Evolutionary conservation across 2,113 vertebrate species (phyloP).

Genomic region (Calidris pygmaea): DNA sequence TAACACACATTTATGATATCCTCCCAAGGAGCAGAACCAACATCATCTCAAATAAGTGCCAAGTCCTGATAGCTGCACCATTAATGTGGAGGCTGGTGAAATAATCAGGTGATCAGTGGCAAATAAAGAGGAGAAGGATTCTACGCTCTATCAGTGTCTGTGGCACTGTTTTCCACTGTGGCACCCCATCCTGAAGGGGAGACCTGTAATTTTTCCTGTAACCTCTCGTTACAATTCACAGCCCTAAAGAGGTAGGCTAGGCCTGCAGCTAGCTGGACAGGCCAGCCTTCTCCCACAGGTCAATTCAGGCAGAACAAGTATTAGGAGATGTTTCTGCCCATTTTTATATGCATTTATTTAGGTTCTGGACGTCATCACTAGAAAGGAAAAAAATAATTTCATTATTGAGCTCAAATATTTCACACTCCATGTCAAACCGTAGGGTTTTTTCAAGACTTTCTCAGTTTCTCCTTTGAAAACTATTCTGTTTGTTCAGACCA

Average conservation of each 20-base stretch:
- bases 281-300: not conserved
- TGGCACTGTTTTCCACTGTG: not conserved
- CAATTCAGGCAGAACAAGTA: not conserved
- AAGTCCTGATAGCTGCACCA: not conserved
- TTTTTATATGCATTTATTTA: not conserved
- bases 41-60: not conserved
- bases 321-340: not conserved
- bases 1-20: not conserved
- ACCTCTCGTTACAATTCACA: not conserved
- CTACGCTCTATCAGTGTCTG: not conserved
- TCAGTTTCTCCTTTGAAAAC: not conserved
- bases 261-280: not conserved
- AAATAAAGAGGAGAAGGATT: not conserved
- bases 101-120: not conserved
- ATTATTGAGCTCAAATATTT: not conserved
- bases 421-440: not conserved
- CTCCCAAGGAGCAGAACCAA: not conserved
- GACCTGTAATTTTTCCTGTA: no score
- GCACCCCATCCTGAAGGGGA: no score
- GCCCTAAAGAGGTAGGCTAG: not conserved
- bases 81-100: not conserved
- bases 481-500: not conserved
- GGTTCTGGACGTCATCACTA: not conserved
- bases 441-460: not conserved
- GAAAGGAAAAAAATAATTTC: not conserved